Base-by-base conservation (phyloP, 2,113 vertebrate species). In the Barnardius zonarius region DNA sequence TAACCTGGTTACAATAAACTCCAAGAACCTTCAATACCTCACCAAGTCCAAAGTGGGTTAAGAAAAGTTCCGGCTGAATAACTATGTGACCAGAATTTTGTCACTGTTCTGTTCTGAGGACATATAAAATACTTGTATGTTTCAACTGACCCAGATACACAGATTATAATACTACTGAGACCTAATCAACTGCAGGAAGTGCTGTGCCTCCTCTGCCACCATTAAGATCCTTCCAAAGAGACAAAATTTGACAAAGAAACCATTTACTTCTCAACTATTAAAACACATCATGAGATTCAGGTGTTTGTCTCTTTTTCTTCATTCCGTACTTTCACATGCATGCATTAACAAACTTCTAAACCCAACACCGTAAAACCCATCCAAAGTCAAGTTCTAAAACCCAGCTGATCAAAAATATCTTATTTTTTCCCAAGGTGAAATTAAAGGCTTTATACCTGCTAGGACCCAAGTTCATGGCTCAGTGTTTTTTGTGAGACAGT, bases 1-100 rank as follows among this genome's bases (percentile, higher is more conserved):
- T n/a, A n/a, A n/a, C n/a, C 72, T 78, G 61, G 73, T 80, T 93
- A 96, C 75, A 91, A 14, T 87, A 94, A 94, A 30, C 15, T 92
- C 83, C 81, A 67, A 78, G 81, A 96, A 93, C 78, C 52, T 28
- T 88, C 74, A 95, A 43, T 72, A 94, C 55, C 39, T 90, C 88
- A 84, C 63, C 59, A 94, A 92, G 25, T 95, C 84, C 88, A 76
- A 88, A 95, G 73, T 9, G 27, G 10, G 54, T 94, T 78, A 93
- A 89, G 91, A 44, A 81, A 90, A 90, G 48, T 72, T 83, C 89
- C 89, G 77, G 61, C 28, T 27, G 81, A 74, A 37, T 46, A 44
- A 70, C 37, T 67, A 7, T 46, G 13, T 19, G n/a, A 78, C 33
- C 24, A 49, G 31, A 79, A 63, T 93, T 80, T 76, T 75, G 54